These are phyloP conservation scores for Catharus minimus DNA, from an alignment of 2,113 vertebrate species.

Conservation along the genomic window DNA sequence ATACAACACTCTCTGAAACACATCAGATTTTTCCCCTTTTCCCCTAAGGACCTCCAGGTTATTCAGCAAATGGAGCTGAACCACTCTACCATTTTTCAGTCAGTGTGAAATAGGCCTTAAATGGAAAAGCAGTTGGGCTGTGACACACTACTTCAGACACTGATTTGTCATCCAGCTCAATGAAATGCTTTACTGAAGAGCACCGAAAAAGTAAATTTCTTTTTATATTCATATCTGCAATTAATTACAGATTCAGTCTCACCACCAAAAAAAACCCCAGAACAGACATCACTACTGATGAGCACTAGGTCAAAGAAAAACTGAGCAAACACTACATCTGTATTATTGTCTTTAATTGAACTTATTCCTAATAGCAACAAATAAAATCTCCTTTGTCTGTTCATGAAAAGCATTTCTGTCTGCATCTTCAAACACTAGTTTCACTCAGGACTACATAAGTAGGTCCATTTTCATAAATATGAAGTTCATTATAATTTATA, in stretches of 20 bases:
- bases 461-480: not conserved
- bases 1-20: constrained; percentile 48
- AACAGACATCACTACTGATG: constrained; percentile 12
- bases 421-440: not conserved
- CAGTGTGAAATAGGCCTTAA: constrained; percentile 45
- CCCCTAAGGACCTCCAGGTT: constrained; percentile 34
- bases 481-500: not conserved
- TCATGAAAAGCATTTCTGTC: not conserved
- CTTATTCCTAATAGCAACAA: constrained; percentile 40
- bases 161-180: constrained; percentile 43
- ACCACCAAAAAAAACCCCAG: not conserved
- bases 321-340: not conserved
- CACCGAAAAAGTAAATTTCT: constrained; percentile 47
- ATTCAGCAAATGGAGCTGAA: constrained; percentile 49
- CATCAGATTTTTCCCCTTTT: constrained; percentile 48
- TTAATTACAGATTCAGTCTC: constrained; percentile 59
- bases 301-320: constrained; percentile 13
- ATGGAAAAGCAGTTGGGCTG: constrained; percentile 56
- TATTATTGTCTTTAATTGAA: constrained; percentile 35
- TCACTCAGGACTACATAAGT: not conserved
- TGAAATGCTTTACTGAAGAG: constrained; percentile 17
- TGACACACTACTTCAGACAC: constrained; percentile 53
- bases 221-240: constrained; percentile 55
- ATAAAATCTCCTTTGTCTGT: constrained; percentile 19
- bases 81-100: constrained; percentile 39